A percentile compares a stretch with the other conserved stretches of the same genome.
These are phyloP conservation scores for Rhegmatorhina hoffmannsi DNA, from an alignment of 2,113 vertebrate species.

Conservation along the genomic window DNA sequence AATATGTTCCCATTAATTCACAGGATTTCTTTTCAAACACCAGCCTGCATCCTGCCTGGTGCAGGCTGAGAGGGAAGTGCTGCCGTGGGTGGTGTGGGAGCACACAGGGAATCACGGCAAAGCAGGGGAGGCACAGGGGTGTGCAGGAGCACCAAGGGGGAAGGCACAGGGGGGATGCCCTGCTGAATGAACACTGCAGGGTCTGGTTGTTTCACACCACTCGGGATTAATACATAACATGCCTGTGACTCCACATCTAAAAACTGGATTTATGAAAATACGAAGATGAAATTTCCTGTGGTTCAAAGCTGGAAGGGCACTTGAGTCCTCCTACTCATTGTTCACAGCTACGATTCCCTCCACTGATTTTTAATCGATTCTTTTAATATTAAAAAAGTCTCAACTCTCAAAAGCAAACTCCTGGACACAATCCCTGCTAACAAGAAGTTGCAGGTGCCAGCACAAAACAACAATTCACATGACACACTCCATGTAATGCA, in stretches of 20 bases:
- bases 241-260: background rate
- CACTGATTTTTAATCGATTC: background rate
- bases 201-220: background rate
- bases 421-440: background rate
- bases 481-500: background rate
- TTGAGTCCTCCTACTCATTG: background rate
- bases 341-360: background rate
- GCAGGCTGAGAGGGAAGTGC: background rate
- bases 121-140: background rate
- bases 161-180: background rate
- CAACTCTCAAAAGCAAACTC: background rate
- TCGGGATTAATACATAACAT: background rate
- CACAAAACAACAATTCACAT: background rate
- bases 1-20: conserved; percentile 24
- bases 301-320: background rate
- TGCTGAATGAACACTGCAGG: background rate
- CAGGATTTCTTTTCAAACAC: background rate
- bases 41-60: background rate
- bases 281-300: background rate
- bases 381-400: background rate
- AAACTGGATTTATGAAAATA: background rate
- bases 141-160: background rate
- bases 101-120: background rate
- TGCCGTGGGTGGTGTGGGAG: background rate
- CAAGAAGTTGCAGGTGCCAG: background rate